These are phyloP conservation scores for Drosophila melanogaster DNA, from an alignment of 1,140 invertebrate genomes.

Conservation along the genomic window DNA sequence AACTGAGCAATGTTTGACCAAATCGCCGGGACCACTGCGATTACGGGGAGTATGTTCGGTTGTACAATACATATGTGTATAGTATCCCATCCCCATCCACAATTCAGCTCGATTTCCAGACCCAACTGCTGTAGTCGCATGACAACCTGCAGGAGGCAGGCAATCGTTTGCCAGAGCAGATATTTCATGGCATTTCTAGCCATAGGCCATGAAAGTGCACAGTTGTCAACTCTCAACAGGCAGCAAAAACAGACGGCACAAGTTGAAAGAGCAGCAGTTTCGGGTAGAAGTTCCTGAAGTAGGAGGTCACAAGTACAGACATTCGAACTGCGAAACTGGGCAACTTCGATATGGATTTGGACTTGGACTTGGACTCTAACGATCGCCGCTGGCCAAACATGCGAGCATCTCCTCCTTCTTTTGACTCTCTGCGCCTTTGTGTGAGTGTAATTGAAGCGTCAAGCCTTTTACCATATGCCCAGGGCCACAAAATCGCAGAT, in stretches of 20 bases:
- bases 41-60: too few relatives aligned
- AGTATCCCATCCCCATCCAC: too few relatives aligned
- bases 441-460: slow-evolving; percentile 67
- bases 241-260: slow-evolving; percentile 38
- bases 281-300: background rate
- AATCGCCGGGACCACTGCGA: slow-evolving; percentile 20
- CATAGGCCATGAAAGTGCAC: slow-evolving; percentile 73
- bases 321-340: slow-evolving; percentile 14
- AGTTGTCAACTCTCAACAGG: slow-evolving; percentile 70
- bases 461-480: slow-evolving; percentile 51
- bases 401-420: slow-evolving; percentile 9
- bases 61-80: too few relatives aligned
- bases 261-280: slow-evolving; percentile 28
- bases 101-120: too few relatives aligned
- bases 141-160: slow-evolving; percentile 69
- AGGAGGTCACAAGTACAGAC: slow-evolving; percentile 8
- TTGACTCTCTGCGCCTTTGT: slow-evolving; percentile 12
- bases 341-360: background rate
- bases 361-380: slow-evolving; percentile 46
- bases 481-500: slow-evolving; percentile 15
- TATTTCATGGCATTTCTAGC: slow-evolving; percentile 54
- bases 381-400: slow-evolving; percentile 54
- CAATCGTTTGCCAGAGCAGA: slow-evolving; percentile 36
- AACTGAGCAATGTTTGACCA: slow-evolving; percentile 51
- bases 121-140: slow-evolving; percentile 60